phyloP scores from a whole-genome alignment of 1,140 invertebrate species.

The Leptinotarsa undecemlineata region DNA sequence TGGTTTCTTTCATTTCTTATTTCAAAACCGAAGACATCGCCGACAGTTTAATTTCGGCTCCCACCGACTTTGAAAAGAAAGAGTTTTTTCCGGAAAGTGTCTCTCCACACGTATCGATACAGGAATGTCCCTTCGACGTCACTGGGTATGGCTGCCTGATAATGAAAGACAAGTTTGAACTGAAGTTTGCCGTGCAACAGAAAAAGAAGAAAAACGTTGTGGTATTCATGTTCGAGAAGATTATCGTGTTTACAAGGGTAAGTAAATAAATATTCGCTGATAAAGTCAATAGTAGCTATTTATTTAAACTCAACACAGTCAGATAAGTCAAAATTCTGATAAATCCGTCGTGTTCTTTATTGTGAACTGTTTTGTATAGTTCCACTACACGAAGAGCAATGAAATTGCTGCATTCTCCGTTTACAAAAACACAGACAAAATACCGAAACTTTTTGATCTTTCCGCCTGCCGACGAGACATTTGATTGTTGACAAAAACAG shows the following conservation, averaged over 20 bases:
- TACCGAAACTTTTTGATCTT: too few relatives aligned
- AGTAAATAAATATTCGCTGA: neutral
- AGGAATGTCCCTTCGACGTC: conserved; percentile 26
- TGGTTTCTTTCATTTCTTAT: neutral
- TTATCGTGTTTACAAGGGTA: conserved; percentile 24
- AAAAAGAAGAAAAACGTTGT: conserved; percentile 23
- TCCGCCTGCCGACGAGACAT: too few relatives aligned
- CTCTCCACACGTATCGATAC: conserved; percentile 6
- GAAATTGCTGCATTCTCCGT: too few relatives aligned
- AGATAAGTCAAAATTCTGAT: neutral
- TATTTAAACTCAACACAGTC: too few relatives aligned
- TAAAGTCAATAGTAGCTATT: neutral
- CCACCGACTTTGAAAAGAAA: conserved; percentile 18
- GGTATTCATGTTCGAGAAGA: conserved; percentile 24
- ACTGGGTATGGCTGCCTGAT: conserved; percentile 19
- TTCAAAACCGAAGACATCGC: neutral
- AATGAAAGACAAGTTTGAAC: conserved; percentile 24
- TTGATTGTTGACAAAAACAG: too few relatives aligned
- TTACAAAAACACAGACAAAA: too few relatives aligned
- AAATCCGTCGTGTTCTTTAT: neutral
- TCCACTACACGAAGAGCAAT: too few relatives aligned
- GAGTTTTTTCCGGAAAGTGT: conserved; percentile 2
- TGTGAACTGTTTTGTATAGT: neutral
- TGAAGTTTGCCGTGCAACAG: conserved; percentile 4
- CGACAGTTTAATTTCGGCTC: conserved; percentile 3